These are phyloP conservation scores for Poeciliopsis paucimaculata DNA, from an alignment of 2,797 vertebrate genomes.

Conservation along the genomic window DNA sequence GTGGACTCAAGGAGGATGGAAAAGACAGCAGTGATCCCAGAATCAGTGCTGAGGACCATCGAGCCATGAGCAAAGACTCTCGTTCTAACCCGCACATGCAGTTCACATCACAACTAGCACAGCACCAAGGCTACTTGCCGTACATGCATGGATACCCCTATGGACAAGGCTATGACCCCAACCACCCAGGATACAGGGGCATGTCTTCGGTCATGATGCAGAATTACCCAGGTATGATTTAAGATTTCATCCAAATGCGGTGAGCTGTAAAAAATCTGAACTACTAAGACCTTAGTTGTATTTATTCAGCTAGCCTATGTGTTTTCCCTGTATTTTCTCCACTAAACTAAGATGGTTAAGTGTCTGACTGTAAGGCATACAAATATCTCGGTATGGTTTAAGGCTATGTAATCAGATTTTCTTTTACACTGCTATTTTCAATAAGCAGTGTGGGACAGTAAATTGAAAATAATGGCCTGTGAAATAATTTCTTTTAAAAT, in stretches of 20 bases:
- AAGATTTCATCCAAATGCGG: neutral
- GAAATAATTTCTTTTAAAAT: too few relatives aligned
- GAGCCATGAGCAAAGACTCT: conserved; percentile 89
- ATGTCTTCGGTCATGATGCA: conserved; percentile 98
- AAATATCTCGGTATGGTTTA: neutral
- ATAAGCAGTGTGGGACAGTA: neutral
- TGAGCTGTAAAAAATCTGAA: neutral
- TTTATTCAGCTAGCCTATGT: neutral
- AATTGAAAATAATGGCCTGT: neutral
- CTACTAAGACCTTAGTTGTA: neutral
- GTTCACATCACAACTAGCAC: conserved; percentile 90
- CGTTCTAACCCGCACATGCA: conserved; percentile 90
- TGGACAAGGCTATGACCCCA: conserved; percentile 93
- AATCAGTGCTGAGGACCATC: conserved; percentile 87
- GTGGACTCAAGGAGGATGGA: conserved; percentile 86
- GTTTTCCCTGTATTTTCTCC: neutral
- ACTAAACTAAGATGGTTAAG: neutral
- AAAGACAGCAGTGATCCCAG: conserved; percentile 88
- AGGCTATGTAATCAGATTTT: neutral
- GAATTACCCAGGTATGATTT: conserved; percentile 91
- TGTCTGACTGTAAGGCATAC: neutral
- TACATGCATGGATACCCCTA: conserved; percentile 97
- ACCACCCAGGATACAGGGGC: conserved; percentile 91
- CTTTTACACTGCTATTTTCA: neutral
- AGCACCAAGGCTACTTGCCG: conserved; percentile 95